A percentile compares a stretch with the other conserved stretches of the same genome.
These are phyloP conservation scores for Phyllostomus hastatus DNA, from an alignment of 2,113 vertebrate species.

Conservation along the genomic window DNA sequence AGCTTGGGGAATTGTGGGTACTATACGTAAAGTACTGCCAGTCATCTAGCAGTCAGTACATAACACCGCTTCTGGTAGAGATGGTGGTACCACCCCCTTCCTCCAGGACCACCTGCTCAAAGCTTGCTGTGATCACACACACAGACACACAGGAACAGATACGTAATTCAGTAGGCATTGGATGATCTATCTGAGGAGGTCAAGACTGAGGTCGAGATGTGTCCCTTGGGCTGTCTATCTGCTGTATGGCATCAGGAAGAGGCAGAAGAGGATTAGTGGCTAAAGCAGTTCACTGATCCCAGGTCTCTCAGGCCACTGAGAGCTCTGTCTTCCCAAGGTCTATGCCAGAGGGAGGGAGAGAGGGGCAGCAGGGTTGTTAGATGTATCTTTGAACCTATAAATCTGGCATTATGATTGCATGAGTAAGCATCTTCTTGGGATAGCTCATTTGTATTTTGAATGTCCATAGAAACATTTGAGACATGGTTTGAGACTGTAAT, in stretches of 20 bases:
- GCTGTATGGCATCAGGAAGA: too few species aligned
- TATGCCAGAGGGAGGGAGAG: not conserved
- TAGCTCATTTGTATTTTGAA: slow-evolving; percentile 37
- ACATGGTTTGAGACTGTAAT: slow-evolving; percentile 16
- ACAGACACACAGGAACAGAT: not conserved
- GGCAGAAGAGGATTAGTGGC: too few species aligned
- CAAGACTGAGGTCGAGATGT: not conserved
- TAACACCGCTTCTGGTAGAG: not conserved
- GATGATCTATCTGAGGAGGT: not conserved
- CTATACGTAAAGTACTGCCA: not conserved
- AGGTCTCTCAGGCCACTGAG: not conserved
- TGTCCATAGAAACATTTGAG: slow-evolving; percentile 22
- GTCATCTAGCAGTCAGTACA: not conserved
- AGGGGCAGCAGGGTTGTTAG: not conserved
- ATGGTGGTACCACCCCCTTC: not conserved
- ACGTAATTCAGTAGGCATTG: not conserved
- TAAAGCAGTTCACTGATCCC: too few species aligned
- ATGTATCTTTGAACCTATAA: slow-evolving; percentile 2
- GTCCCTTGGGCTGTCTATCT: too few species aligned
- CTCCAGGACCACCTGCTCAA: not conserved
- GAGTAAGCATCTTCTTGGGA: slow-evolving; percentile 9
- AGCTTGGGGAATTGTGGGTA: not conserved
- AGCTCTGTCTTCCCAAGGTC: not conserved
- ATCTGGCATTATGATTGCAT: not conserved
- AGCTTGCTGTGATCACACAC: not conserved